Evolutionary conservation across 1,140 invertebrate genomes (phyloP).

Genomic region (Aphaenogaster floridana): DNA sequence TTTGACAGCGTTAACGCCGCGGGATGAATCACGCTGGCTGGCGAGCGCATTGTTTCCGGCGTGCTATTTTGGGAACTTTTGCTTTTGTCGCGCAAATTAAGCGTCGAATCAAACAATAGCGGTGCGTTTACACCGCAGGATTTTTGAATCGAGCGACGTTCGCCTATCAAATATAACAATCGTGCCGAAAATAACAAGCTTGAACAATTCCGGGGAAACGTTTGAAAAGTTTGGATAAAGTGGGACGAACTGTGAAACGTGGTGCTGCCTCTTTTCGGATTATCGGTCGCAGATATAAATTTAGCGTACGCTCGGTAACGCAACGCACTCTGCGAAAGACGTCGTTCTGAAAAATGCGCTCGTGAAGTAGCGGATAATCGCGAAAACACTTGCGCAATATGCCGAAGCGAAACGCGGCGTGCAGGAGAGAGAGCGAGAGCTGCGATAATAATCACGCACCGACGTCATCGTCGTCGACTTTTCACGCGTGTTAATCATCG

Average conservation of each 20-base stretch:
- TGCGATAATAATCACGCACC: conserved; percentile 13
- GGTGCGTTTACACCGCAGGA: not conserved
- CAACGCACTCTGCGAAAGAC: not conserved
- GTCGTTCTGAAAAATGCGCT: conserved; percentile 4
- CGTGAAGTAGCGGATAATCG: conserved; percentile 24
- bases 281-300: not conserved
- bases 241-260: not conserved
- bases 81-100: conserved; percentile 36
- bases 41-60: conserved; percentile 29
- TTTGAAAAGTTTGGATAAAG: not conserved
- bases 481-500: conserved; percentile 17
- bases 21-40: conserved; percentile 10
- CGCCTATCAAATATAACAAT: not conserved
- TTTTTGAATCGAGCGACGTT: not conserved
- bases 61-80: conserved; percentile 8
- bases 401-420: not conserved
- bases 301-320: not conserved
- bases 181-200: not conserved
- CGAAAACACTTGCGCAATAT: conserved; percentile 32
- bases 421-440: not conserved
- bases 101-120: conserved; percentile 5
- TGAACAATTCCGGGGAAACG: not conserved
- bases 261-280: not conserved
- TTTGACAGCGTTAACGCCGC: conserved; percentile 25
- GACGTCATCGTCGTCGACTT: not conserved